A percentile compares a stretch with the other conserved stretches of the same genome.
Conservation (phyloP, 2,113 vertebrate species). For the Tachycineta bicolor region DNA sequence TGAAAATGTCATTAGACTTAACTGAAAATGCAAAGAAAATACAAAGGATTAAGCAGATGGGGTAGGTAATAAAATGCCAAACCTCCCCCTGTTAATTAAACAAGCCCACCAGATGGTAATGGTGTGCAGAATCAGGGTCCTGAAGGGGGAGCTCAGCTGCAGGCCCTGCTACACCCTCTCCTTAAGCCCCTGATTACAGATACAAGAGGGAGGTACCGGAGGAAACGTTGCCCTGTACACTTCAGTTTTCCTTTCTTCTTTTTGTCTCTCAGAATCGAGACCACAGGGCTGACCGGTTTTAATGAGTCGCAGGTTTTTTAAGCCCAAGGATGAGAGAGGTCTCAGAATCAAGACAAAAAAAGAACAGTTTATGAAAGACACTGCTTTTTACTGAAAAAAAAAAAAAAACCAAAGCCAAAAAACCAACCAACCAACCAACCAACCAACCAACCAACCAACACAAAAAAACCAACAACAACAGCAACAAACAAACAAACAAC, state of each 20-base stretch:
- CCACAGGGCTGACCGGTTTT: not conserved
- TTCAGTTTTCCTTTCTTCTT: not conserved
- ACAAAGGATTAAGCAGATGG: constrained; percentile 26
- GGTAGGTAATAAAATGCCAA: constrained; percentile 36
- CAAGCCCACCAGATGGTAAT: not conserved
- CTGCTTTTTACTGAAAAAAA: not conserved
- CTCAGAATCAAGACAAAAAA: not conserved
- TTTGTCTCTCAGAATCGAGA: not conserved
- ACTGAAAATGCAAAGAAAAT: constrained; percentile 9
- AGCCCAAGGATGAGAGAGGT: not conserved
- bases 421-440: too few relatives aligned
- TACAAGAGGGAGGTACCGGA: not conserved
- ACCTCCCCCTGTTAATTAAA: constrained; percentile 13
- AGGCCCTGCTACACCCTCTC: not conserved
- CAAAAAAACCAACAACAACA: too few relatives aligned
- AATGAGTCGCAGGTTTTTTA: not conserved
- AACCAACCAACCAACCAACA: too few relatives aligned
- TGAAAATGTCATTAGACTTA: constrained; percentile 7
- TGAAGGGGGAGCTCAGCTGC: not conserved
- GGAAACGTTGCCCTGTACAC: not conserved
- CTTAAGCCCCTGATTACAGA: not conserved
- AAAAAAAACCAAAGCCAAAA: not conserved
- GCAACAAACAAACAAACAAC: too few relatives aligned
- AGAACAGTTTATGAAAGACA: not conserved
- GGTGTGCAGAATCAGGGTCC: not conserved